Conservation (phyloP, 1,140 invertebrate species). For the Listronotus bonariensis region DNA sequence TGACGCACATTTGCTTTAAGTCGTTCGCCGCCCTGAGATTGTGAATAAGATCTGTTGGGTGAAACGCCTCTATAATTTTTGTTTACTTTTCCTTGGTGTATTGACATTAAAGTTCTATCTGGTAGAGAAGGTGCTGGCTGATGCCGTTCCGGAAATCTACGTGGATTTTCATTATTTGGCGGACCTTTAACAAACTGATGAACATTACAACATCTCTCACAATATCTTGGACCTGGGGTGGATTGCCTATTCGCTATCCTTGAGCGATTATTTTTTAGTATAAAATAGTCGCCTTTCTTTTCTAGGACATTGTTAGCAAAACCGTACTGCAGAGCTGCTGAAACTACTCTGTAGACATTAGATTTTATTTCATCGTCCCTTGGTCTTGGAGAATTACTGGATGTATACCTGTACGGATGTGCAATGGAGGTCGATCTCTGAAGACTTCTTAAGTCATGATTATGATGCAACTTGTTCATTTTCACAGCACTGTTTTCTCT, state of each 20-base stretch:
- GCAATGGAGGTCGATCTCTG: neutral
- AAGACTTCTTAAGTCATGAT: neutral
- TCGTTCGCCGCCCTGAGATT: no score
- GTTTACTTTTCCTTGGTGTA: neutral
- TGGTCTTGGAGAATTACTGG: constrained; percentile 6
- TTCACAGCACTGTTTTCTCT: constrained; percentile 27
- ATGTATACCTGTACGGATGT: constrained; percentile 18
- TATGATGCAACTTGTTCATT: constrained; percentile 10
- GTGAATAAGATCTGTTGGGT: no score
- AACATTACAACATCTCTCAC: neutral
- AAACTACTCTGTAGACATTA: constrained; percentile 35
- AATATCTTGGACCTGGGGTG: constrained; percentile 14
- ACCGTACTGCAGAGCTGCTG: constrained; percentile 35
- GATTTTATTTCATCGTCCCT: constrained; percentile 14
- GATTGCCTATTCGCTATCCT: constrained; percentile 7
- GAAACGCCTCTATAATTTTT: no score
- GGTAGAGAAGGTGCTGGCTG: neutral
- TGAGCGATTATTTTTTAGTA: constrained; percentile 18
- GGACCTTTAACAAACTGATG: neutral
- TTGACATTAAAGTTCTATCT: neutral
- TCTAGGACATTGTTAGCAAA: constrained; percentile 33
- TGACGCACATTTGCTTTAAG: no score
- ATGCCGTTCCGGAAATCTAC: neutral
- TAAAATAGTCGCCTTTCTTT: constrained; percentile 31
- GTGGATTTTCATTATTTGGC: neutral